Percentiles rank a stretch among this genome's conserved stretches.
Evolutionary conservation across 2,888 invertebrate genomes (phyloP).

Genomic region (Metellina segmentata): DNA sequence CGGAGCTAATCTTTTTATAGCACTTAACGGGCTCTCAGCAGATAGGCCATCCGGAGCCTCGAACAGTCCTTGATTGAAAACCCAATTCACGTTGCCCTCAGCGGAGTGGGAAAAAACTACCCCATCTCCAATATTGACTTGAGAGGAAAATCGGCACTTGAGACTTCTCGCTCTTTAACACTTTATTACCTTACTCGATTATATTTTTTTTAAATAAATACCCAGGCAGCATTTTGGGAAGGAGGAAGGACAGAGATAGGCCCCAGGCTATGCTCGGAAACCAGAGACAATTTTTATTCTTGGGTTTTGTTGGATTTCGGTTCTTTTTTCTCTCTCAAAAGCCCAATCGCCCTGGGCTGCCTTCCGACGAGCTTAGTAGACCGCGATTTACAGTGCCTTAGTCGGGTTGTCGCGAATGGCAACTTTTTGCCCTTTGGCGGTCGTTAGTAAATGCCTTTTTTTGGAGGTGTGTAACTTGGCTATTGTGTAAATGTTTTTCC

Average conservation of each 20-base stretch:
- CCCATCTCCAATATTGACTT: conserved; percentile 64
- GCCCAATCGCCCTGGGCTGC: conserved; percentile 65
- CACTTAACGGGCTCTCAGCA: conserved; percentile 37
- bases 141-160: conserved; percentile 65
- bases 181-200: conserved; percentile 74
- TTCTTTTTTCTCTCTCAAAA: conserved; percentile 38
- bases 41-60: conserved; percentile 8
- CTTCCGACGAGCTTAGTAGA: conserved; percentile 71
- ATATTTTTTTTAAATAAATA: conserved; percentile 73
- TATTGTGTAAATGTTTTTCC: background rate
- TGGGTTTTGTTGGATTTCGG: conserved; percentile 40
- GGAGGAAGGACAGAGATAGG: conserved; percentile 53
- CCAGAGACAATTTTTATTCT: conserved; percentile 68
- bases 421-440: conserved; percentile 14
- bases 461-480: background rate
- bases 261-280: conserved; percentile 59
- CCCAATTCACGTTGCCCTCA: conserved; percentile 45
- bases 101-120: background rate
- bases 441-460: background rate
- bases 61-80: conserved; percentile 36
- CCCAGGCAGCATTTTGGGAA: conserved; percentile 49
- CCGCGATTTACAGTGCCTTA: conserved; percentile 65
- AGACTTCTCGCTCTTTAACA: conserved; percentile 65
- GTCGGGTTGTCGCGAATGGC: conserved; percentile 30
- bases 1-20: conserved; percentile 43